phyloP scores from a whole-genome alignment of 2,888 invertebrate genomes.

The Lordiphosa fenestrarum region DNA sequence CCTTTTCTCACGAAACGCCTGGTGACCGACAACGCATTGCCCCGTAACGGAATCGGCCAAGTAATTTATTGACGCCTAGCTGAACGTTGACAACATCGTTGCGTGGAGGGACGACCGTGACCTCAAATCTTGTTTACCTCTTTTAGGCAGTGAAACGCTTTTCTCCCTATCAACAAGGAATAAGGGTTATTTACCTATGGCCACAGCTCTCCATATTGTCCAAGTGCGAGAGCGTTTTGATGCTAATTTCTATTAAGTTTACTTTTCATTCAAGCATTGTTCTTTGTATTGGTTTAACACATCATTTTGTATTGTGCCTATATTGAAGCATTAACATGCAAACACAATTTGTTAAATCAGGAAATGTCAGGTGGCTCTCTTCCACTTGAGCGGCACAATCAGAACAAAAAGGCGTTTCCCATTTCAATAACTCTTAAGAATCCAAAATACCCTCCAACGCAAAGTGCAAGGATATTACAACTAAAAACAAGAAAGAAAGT shows the following conservation, averaged over 20 bases:
- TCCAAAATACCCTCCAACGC: no score
- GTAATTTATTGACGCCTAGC: slow-evolving; percentile 42
- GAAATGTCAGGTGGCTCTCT: no score
- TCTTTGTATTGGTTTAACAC: slow-evolving; percentile 16
- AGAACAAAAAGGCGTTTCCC: no score
- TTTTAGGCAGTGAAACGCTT: slow-evolving; percentile 20
- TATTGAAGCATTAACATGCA: no score
- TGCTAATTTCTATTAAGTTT: slow-evolving; percentile 16
- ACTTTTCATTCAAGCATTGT: slow-evolving; percentile 27
- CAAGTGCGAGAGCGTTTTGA: slow-evolving; percentile 10
- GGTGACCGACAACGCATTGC: slow-evolving; percentile 23
- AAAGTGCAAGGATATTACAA: no score
- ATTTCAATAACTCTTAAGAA: no score
- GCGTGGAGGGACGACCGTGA: slow-evolving; percentile 32
- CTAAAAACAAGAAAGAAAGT: no score
- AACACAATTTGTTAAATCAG: no score
- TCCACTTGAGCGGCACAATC: no score
- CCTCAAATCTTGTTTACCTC: slow-evolving; percentile 44
- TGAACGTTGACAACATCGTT: slow-evolving; percentile 40
- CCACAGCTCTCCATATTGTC: slow-evolving; percentile 15
- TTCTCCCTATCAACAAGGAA: slow-evolving; percentile 33
- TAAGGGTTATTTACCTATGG: slow-evolving; percentile 49
- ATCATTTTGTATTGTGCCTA: slow-evolving; percentile 10
- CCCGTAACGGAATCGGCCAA: slow-evolving; percentile 45
- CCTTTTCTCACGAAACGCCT: slow-evolving; percentile 57